Percentiles rank a stretch among this genome's conserved stretches.
Conservation (phyloP, 2,113 vertebrate genomes). For the Phalacrocorax brasilianus region DNA sequence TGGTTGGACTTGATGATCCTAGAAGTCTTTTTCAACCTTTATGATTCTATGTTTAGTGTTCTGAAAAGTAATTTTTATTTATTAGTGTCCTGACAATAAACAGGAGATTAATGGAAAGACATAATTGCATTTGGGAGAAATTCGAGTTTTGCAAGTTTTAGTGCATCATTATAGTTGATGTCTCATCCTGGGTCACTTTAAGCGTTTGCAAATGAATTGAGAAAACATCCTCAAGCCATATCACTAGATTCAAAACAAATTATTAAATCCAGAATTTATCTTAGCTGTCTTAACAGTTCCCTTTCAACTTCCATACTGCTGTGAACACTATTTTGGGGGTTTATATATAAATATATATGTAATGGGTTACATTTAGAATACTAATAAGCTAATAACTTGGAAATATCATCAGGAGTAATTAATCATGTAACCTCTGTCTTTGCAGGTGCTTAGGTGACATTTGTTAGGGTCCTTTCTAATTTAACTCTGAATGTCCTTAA, state of each 20-base stretch:
- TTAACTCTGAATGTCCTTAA: background rate
- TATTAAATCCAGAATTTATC: background rate
- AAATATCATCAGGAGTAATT: background rate
- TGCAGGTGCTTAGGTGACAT: background rate
- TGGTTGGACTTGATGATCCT: no score
- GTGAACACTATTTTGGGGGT: background rate
- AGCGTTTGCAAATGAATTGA: background rate
- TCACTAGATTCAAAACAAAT: background rate
- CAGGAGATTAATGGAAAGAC: background rate
- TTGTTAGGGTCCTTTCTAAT: background rate
- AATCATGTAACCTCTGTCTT: background rate
- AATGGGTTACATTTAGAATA: background rate
- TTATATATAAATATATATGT: background rate
- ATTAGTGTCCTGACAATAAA: background rate
- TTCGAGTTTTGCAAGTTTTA: background rate
- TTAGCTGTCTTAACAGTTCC: background rate
- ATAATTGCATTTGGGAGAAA: background rate
- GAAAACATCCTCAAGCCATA: background rate
- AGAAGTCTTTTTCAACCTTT: no score
- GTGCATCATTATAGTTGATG: background rate
- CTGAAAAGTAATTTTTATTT: background rate
- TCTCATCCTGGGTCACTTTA: background rate
- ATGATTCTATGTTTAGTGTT: background rate
- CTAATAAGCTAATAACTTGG: background rate
- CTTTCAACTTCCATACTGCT: background rate